These are phyloP conservation scores for Mormyrus lacerda DNA, from an alignment of 2,113 vertebrate species.

Conservation along the genomic window DNA sequence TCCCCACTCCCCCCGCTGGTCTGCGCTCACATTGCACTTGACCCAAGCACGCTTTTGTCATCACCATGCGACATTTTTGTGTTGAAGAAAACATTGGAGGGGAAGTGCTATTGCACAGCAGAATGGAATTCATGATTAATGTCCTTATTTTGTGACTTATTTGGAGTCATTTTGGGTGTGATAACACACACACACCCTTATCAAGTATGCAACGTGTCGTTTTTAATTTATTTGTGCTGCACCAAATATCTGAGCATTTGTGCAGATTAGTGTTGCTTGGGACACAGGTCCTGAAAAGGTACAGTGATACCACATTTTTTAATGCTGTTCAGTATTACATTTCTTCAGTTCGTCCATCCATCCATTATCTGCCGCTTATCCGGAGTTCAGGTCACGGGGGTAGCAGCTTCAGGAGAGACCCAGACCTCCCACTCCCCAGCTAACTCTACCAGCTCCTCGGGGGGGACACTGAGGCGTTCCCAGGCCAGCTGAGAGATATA, in stretches of 20 bases:
- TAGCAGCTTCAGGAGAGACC: too few relatives aligned
- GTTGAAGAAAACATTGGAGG: neutral
- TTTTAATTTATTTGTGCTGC: neutral
- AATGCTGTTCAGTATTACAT: neutral
- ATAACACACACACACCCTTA: neutral
- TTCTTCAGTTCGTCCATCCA: too few relatives aligned
- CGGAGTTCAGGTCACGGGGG: too few relatives aligned
- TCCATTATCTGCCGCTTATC: too few relatives aligned
- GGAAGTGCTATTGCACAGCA: neutral
- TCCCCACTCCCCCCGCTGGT: neutral
- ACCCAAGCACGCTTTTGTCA: neutral
- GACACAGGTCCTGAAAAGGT: neutral
- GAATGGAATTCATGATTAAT: neutral
- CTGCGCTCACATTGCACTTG: neutral
- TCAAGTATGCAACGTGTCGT: neutral
- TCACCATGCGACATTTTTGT: neutral
- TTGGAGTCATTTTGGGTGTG: neutral
- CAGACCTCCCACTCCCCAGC: too few relatives aligned
- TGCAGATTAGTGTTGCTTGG: neutral
- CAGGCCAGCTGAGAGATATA: too few relatives aligned
- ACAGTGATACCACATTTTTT: neutral
- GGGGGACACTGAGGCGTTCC: too few relatives aligned
- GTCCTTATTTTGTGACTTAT: neutral
- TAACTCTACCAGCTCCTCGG: too few relatives aligned
- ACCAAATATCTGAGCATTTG: neutral